These are phyloP conservation scores for Beris morrisii DNA, from an alignment of 2,888 invertebrate species.

Conservation along the genomic window DNA sequence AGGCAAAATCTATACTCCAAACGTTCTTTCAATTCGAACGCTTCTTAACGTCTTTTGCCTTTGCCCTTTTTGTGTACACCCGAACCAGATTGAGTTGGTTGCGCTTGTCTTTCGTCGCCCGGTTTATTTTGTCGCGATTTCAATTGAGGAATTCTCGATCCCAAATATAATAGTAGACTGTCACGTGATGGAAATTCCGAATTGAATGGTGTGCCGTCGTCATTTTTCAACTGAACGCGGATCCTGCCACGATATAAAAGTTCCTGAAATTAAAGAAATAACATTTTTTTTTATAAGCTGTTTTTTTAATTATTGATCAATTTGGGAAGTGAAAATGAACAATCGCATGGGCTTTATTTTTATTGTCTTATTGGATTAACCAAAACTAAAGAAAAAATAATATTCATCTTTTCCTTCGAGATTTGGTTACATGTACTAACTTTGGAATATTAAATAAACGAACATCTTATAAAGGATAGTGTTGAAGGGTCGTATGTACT, in stretches of 20 bases:
- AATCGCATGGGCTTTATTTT: no score
- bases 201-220: slow-evolving; percentile 78
- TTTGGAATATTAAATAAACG: no score
- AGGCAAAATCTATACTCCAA: no score
- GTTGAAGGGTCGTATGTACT: no score
- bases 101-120: slow-evolving; percentile 26
- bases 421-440: no score
- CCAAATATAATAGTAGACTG: slow-evolving; percentile 74
- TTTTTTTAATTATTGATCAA: not conserved
- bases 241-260: slow-evolving; percentile 82
- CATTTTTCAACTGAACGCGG: slow-evolving; percentile 88
- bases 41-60: slow-evolving; percentile 49
- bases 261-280: slow-evolving; percentile 61
- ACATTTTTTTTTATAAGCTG: not conserved
- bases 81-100: slow-evolving; percentile 32
- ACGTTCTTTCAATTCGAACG: no score
- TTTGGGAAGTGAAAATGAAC: not conserved
- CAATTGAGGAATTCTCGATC: slow-evolving; percentile 86
- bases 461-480: no score
- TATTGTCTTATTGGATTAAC: no score
- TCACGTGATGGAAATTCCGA: slow-evolving; percentile 74
- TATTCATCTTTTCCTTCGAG: no score
- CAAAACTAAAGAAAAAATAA: no score
- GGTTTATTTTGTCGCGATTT: slow-evolving; percentile 70
- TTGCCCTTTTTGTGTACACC: slow-evolving; percentile 46